A percentile compares a stretch with the other conserved stretches of the same genome.
phyloP scores from a whole-genome alignment of 2,888 invertebrate genomes.

The Nipponacmea schrenckii region DNA sequence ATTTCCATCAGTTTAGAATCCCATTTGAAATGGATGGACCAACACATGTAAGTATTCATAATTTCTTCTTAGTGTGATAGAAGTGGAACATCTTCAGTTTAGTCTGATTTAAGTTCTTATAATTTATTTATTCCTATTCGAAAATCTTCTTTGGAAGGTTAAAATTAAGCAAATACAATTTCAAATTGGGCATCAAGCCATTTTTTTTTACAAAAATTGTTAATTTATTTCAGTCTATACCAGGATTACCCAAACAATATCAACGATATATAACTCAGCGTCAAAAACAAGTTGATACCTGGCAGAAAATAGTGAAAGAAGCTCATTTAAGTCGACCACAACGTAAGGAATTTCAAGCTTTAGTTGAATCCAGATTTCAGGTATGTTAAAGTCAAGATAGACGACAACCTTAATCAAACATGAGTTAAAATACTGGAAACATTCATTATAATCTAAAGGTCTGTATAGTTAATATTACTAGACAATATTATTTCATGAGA shows the following conservation, averaged over 20 bases:
- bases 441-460: background rate
- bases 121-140: too few species aligned
- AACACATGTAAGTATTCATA: slow-evolving; percentile 43
- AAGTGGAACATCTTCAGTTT: background rate
- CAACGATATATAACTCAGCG: slow-evolving; percentile 56
- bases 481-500: too few species aligned
- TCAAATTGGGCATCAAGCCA: too few species aligned
- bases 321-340: slow-evolving; percentile 59
- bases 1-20: slow-evolving; percentile 64
- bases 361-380: slow-evolving; percentile 65
- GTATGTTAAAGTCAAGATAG: slow-evolving; percentile 26
- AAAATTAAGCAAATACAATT: too few species aligned
- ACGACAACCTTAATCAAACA: too few species aligned
- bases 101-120: too few species aligned
- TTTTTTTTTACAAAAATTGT: too few species aligned
- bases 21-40: slow-evolving; percentile 65
- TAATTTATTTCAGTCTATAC: slow-evolving; percentile 44
- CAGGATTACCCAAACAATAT: slow-evolving; percentile 60
- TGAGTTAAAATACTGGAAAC: too few species aligned
- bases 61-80: background rate
- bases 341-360: slow-evolving; percentile 61
- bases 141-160: too few species aligned
- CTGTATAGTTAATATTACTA: too few species aligned
- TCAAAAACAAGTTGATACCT: slow-evolving; percentile 60
- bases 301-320: slow-evolving; percentile 65